These are phyloP conservation scores for Aulostomus chinensis DNA, from an alignment of 2,797 vertebrate species.

Conservation along the genomic window DNA sequence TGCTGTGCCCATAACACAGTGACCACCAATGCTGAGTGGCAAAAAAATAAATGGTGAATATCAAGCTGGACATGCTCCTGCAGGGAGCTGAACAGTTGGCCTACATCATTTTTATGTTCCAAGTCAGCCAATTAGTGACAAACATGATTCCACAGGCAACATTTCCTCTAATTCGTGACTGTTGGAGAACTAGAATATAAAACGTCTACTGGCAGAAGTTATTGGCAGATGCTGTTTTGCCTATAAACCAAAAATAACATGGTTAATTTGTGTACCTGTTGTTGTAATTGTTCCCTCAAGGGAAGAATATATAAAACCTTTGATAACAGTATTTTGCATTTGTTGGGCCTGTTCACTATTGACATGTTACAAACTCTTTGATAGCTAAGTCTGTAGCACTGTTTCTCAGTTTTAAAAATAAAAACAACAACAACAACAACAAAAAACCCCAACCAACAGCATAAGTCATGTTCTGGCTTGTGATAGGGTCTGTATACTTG, in stretches of 20 bases:
- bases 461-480: conserved; percentile 20
- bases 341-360: too few relatives aligned
- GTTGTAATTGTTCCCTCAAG: too few relatives aligned
- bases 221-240: conserved; percentile 21
- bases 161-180: conserved; percentile 35
- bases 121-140: conserved; percentile 59
- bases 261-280: conserved; percentile 11
- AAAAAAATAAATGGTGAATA: not conserved
- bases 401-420: too few relatives aligned
- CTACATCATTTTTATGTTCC: conserved; percentile 37
- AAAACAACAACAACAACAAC: too few relatives aligned
- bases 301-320: too few relatives aligned
- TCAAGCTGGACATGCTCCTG: conserved; percentile 17
- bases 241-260: conserved; percentile 3
- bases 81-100: conserved; percentile 46
- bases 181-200: conserved; percentile 19
- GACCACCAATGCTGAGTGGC: conserved; percentile 10
- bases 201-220: conserved; percentile 21
- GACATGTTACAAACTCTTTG: too few relatives aligned
- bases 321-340: too few relatives aligned
- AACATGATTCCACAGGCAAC: conserved; percentile 35
- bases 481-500: conserved; percentile 1
- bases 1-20: conserved; percentile 24
- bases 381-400: too few relatives aligned
- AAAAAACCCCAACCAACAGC: not conserved